Conservation (phyloP, 37 sponge, comb jelly and placozoan genomes). For the Bolinopsis microptera region DNA sequence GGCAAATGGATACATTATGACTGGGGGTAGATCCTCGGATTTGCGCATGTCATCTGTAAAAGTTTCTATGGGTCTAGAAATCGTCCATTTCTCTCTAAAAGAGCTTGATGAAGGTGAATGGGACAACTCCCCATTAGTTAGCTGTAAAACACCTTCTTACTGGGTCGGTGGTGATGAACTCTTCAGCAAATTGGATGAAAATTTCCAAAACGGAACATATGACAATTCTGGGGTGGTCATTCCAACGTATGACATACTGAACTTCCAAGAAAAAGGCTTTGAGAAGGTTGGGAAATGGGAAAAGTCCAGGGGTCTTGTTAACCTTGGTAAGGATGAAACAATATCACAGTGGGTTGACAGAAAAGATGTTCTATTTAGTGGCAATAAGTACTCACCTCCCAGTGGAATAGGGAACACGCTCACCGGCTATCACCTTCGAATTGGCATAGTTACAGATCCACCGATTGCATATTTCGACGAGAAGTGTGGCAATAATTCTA, state of each 20-base stretch:
- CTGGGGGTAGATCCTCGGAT: neutral
- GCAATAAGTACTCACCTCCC: neutral
- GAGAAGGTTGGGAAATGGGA: neutral
- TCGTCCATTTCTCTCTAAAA: neutral
- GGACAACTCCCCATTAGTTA: too few relatives aligned
- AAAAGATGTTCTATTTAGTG: neutral
- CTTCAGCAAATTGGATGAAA: neutral
- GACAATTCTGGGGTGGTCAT: neutral
- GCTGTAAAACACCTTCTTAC: neutral
- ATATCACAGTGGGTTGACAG: neutral
- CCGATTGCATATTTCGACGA: neutral
- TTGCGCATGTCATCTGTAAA: neutral
- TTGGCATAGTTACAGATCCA: neutral
- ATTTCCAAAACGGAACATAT: neutral
- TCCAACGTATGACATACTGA: neutral
- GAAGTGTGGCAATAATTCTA: neutral
- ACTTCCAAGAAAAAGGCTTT: neutral
- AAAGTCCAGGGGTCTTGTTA: too few relatives aligned
- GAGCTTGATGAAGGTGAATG: neutral
- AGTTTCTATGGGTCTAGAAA: neutral
- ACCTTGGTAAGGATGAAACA: neutral
- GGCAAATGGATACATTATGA: neutral
- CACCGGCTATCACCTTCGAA: neutral
- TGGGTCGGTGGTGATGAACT: neutral
- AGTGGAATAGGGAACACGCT: neutral